Conservation (phyloP, 2,113 vertebrate species). For the Hemiscyllium ocellatum region DNA sequence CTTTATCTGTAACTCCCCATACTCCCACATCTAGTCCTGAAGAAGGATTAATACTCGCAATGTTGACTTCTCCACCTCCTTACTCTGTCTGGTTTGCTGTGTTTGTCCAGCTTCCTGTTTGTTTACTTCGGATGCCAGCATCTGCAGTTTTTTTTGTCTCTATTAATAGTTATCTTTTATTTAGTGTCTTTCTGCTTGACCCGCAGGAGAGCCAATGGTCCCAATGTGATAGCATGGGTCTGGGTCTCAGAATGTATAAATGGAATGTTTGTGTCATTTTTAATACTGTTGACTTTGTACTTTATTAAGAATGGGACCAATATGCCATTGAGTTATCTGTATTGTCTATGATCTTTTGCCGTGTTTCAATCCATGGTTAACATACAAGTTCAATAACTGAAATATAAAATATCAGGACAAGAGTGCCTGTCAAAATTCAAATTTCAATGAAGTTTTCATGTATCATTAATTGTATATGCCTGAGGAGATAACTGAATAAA, state of each 20-base stretch:
- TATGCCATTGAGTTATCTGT: background rate
- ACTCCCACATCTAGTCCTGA: no score
- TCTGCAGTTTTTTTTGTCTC: no score
- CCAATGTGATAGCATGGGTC: background rate
- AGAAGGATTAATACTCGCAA: no score
- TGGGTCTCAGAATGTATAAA: background rate
- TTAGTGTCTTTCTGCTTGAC: background rate
- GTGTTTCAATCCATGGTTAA: background rate
- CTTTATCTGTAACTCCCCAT: no score
- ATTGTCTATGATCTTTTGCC: background rate
- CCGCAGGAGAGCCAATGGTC: background rate
- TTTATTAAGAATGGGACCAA: background rate
- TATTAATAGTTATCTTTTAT: no score
- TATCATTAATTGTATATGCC: background rate
- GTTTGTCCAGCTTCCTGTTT: no score
- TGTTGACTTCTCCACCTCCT: no score
- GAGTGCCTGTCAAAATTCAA: background rate
- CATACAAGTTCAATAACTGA: background rate
- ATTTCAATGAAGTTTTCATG: background rate
- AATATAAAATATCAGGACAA: slow-evolving; percentile 2
- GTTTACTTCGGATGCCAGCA: no score
- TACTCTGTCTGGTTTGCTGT: no score
- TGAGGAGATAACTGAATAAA: background rate
- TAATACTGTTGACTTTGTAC: background rate
- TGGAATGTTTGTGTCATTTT: background rate